These are phyloP conservation scores for Melanotaenia trifasciata DNA, from an alignment of 2,797 vertebrate species.

Conservation along the genomic window DNA sequence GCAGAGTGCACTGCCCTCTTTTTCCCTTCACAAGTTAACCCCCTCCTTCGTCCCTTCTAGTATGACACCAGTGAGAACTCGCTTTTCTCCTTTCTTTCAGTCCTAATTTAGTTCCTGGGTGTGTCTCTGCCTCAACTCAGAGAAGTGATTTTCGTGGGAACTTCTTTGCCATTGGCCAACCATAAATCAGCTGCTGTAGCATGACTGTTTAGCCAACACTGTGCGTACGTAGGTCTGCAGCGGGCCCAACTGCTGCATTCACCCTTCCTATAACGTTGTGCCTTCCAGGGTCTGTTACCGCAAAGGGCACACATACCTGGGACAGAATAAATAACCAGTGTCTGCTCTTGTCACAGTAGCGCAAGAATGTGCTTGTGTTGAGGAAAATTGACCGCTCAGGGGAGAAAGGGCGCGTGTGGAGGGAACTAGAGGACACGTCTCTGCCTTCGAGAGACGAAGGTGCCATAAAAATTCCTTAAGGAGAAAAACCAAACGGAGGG, in stretches of 20 bases:
- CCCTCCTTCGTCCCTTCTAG: background rate
- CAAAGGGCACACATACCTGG: constrained; percentile 74
- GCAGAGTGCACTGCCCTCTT: constrained; percentile 63
- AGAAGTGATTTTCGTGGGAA: constrained; percentile 82
- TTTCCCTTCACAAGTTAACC: constrained; percentile 37
- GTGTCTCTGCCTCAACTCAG: constrained; percentile 82
- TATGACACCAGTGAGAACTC: constrained; percentile 25
- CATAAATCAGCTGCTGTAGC: constrained; percentile 91
- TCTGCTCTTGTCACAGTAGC: constrained; percentile 84
- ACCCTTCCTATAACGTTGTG: constrained; percentile 63
- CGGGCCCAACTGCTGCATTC: constrained; percentile 47
- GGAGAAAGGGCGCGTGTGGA: constrained; percentile 20
- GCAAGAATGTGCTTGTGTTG: constrained; percentile 78
- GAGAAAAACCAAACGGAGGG: constrained; percentile 55
- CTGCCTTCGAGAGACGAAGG: constrained; percentile 52
- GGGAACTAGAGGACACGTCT: constrained; percentile 59
- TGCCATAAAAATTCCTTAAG: constrained; percentile 80
- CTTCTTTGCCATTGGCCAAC: constrained; percentile 89
- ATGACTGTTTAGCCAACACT: constrained; percentile 80
- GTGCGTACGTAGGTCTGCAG: constrained; percentile 67
- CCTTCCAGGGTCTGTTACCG: constrained; percentile 80
- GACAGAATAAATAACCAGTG: constrained; percentile 82
- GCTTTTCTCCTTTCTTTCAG: constrained; percentile 31
- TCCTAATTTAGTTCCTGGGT: constrained; percentile 82
- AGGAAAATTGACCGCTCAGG: constrained; percentile 42